Conservation (phyloP, 2,888 invertebrate genomes). For the Sepiola atlantica region DNA sequence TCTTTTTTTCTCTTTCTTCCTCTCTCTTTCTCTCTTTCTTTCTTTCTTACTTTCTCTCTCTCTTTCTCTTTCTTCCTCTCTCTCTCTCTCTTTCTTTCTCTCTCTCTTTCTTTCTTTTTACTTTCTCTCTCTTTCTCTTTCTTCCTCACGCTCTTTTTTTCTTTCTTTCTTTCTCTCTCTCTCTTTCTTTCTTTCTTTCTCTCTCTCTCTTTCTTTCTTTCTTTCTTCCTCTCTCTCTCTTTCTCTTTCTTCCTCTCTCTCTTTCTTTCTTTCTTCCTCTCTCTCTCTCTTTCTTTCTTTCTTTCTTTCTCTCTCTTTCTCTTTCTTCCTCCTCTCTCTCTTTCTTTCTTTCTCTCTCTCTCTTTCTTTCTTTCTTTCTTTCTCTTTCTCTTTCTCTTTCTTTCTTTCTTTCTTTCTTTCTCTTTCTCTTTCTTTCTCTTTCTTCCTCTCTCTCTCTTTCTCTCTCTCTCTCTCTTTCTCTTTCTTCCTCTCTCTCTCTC, state of each 20-base stretch:
- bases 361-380: not conserved
- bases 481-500: not conserved
- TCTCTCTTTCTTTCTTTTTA: not conserved
- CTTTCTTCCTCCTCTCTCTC: not conserved
- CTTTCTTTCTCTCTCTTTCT: not conserved
- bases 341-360: not conserved
- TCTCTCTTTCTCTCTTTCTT: not conserved
- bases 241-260: not conserved
- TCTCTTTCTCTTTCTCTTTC: not conserved
- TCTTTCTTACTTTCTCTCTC: not conserved
- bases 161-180: not conserved
- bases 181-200: not conserved
- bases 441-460: not conserved
- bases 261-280: not conserved
- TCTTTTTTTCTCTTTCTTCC: not conserved
- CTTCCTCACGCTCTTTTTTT: not conserved
- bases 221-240: not conserved
- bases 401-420: too few species aligned
- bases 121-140: not conserved
- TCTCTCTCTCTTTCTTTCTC: not conserved
- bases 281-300: not conserved
- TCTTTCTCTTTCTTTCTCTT: too few species aligned
- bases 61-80: not conserved
- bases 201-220: not conserved
- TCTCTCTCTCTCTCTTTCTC: not conserved